Percentiles rank a stretch among this genome's conserved stretches.
These are phyloP conservation scores for Musca domestica DNA, from an alignment of 1,140 invertebrate species.

Conservation along the genomic window DNA sequence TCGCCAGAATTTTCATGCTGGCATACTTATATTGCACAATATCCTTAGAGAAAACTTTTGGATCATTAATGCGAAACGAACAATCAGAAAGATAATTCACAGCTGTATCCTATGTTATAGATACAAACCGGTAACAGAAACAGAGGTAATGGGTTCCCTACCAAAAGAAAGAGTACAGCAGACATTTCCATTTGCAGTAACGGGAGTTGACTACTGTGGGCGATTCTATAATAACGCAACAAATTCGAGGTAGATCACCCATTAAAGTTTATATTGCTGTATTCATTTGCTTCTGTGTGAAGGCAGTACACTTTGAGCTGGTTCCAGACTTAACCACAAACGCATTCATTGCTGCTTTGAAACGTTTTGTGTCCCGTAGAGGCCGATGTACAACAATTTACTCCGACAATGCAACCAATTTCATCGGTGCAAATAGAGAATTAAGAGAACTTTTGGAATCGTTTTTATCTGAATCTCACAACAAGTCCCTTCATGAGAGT, in stretches of 20 bases:
- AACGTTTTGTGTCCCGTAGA: constrained; percentile 19
- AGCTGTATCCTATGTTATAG: constrained; percentile 46
- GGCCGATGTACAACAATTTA: too few relatives aligned
- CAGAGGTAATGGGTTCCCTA: constrained; percentile 44
- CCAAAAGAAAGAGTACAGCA: constrained; percentile 30
- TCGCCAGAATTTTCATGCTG: constrained; percentile 40
- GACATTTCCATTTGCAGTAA: constrained; percentile 34
- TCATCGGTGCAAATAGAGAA: constrained; percentile 10
- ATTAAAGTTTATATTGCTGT: constrained; percentile 27
- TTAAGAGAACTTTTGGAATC: not conserved
- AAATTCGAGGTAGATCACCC: not conserved
- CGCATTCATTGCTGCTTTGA: constrained; percentile 29
- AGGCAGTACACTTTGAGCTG: constrained; percentile 40
- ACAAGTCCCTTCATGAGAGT: not conserved
- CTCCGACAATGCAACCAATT: too few relatives aligned
- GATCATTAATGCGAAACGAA: constrained; percentile 35
- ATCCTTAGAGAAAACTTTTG: constrained; percentile 34
- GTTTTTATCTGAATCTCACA: not conserved
- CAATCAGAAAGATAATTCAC: constrained; percentile 30
- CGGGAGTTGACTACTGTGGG: constrained; percentile 48
- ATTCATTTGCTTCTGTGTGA: constrained; percentile 33
- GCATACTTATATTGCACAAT: constrained; percentile 37
- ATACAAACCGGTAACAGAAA: constrained; percentile 29
- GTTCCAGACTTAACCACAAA: constrained; percentile 31
- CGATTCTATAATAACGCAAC: constrained; percentile 30